These are phyloP conservation scores for Axea sp. DNA, from an alignment of 2,888 invertebrate species.

Conservation along the genomic window DNA sequence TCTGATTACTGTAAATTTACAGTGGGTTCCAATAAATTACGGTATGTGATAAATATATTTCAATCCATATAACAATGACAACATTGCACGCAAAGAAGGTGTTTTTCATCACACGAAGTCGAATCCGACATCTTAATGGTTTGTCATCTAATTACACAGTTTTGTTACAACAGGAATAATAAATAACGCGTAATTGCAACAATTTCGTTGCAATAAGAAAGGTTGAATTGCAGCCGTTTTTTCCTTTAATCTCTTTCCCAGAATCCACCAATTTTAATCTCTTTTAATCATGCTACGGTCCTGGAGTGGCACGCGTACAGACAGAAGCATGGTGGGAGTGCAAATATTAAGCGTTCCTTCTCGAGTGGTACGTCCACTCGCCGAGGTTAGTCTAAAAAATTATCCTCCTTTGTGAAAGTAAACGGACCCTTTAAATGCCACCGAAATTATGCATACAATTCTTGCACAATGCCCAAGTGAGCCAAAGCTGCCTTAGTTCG, in stretches of 20 bases:
- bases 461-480: slow-evolving; percentile 23
- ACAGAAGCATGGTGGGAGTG: slow-evolving; percentile 38
- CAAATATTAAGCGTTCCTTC: slow-evolving; percentile 25
- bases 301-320: slow-evolving; percentile 48
- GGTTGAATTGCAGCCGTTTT: no score
- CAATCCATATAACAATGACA: no score
- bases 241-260: no score
- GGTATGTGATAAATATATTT: no score
- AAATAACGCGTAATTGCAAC: no score
- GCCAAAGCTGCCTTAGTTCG: slow-evolving; percentile 24
- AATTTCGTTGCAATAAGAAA: background rate
- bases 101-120: no score
- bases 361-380: slow-evolving; percentile 2
- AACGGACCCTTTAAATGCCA: slow-evolving; percentile 30
- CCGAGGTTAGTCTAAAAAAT: slow-evolving; percentile 18
- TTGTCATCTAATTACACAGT: no score
- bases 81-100: no score
- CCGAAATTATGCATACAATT: slow-evolving; percentile 41
- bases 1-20: no score
- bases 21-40: no score
- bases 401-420: slow-evolving; percentile 39
- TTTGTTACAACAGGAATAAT: no score
- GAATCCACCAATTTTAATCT: background rate
- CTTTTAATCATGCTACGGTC: slow-evolving; percentile 1
- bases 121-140: no score